Evolutionary conservation across 1,140 invertebrate species (phyloP).

Genomic region (Drosophila bocki): DNA sequence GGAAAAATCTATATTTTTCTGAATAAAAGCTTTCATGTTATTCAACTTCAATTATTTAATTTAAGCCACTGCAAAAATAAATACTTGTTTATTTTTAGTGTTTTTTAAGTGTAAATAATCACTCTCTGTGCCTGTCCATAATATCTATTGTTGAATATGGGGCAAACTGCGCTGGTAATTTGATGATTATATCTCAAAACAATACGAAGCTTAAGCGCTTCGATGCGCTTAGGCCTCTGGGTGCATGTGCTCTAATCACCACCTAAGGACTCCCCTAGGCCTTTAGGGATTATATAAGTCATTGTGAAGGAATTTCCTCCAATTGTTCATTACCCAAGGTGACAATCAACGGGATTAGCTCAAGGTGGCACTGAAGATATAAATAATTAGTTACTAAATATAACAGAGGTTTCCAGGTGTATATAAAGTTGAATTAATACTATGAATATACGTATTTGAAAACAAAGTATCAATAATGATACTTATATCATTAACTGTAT

Average conservation of each 20-base stretch:
- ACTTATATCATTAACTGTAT: too few relatives aligned
- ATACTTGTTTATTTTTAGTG: too few relatives aligned
- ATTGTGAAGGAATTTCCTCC: not conserved
- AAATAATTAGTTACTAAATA: not conserved
- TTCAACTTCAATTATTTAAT: fast-evolving
- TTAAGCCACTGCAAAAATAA: not conserved
- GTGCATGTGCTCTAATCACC: constrained; percentile 18
- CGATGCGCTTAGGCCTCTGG: not conserved
- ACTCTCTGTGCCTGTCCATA: not conserved
- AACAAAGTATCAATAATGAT: too few relatives aligned
- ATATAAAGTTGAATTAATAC: too few relatives aligned
- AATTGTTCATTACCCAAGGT: not conserved
- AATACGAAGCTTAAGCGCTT: not conserved
- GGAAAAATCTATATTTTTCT: not conserved
- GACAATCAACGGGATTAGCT: too few relatives aligned
- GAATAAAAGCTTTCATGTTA: not conserved
- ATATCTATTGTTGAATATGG: constrained; percentile 15
- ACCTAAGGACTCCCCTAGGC: not conserved
- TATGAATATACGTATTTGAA: too few relatives aligned
- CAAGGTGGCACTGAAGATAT: not conserved
- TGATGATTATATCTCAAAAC: constrained; percentile 24
- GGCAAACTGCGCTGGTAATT: constrained; percentile 21
- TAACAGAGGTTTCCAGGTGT: too few relatives aligned
- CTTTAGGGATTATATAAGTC: not conserved
- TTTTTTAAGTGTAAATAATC: constrained; percentile 16